Evolutionary conservation across 2,113 vertebrate species (phyloP).

Genomic region (Notothenia rossii): DNA sequence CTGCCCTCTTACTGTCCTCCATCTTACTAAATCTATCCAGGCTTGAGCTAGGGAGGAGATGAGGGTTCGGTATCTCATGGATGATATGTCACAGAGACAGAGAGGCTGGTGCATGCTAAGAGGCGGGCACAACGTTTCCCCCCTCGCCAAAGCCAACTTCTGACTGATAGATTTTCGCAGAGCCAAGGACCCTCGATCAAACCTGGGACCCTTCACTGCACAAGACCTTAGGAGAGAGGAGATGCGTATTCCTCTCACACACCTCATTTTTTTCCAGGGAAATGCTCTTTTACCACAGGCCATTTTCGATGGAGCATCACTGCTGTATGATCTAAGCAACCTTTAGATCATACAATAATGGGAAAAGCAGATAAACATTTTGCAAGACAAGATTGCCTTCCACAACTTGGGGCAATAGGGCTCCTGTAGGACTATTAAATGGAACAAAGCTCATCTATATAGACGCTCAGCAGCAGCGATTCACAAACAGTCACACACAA

Average conservation of each 20-base stretch:
- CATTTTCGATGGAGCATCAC: conserved; percentile 29
- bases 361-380: conserved; percentile 56
- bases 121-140: background rate
- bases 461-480: conserved; percentile 56
- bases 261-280: conserved; percentile 15
- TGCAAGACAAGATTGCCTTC: conserved; percentile 57
- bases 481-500: conserved; percentile 44
- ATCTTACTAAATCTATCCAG: conserved; percentile 24
- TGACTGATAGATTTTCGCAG: conserved; percentile 52
- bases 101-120: conserved; percentile 32
- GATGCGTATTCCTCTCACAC: conserved; percentile 54
- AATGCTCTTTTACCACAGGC: conserved; percentile 24
- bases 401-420: conserved; percentile 46
- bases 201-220: conserved; percentile 42
- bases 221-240: conserved; percentile 50
- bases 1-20: conserved; percentile 28
- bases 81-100: conserved; percentile 45
- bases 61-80: conserved; percentile 33
- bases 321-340: conserved; percentile 55
- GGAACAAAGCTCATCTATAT: conserved; percentile 57
- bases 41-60: conserved; percentile 36
- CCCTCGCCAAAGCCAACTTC: conserved; percentile 7
- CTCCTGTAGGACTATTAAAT: conserved; percentile 60
- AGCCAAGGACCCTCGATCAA: conserved; percentile 59
- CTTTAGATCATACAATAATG: conserved; percentile 54